Percentiles rank a stretch among this genome's conserved stretches.
These are phyloP conservation scores for Scolopax bukidnonensis DNA, from an alignment of 2,797 vertebrate species.

Conservation along the genomic window DNA sequence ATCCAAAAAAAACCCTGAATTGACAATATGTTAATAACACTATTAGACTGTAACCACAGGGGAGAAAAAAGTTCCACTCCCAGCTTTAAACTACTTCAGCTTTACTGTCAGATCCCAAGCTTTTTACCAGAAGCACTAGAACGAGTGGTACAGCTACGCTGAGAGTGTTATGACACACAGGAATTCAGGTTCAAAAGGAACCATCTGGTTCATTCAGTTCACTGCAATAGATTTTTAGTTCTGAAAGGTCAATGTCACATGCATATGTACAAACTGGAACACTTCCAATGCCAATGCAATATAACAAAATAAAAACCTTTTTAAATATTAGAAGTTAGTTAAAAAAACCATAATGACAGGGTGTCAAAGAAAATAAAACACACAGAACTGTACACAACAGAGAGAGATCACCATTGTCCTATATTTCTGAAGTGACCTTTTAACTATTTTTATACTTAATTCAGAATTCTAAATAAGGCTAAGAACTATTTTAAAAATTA, in stretches of 20 bases:
- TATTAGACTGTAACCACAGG: not conserved
- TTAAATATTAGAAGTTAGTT: not conserved
- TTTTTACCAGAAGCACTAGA: not conserved
- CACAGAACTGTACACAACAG: not conserved
- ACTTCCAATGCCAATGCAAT: not conserved
- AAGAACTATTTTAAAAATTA: conserved; percentile 5
- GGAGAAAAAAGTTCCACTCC: not conserved
- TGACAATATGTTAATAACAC: not conserved
- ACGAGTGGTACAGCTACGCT: not conserved
- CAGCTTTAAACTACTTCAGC: not conserved
- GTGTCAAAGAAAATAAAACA: not conserved
- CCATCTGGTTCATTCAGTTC: not conserved
- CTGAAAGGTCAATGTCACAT: not conserved
- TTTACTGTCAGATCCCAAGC: not conserved
- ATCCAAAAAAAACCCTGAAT: not conserved
- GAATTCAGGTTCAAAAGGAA: not conserved
- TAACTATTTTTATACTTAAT: not conserved
- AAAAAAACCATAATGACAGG: not conserved
- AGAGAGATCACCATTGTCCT: not conserved
- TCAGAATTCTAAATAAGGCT: conserved; percentile 23
- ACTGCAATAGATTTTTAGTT: not conserved
- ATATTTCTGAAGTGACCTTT: not conserved
- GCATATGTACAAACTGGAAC: not conserved
- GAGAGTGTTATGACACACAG: not conserved
- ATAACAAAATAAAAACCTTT: not conserved